phyloP scores from a whole-genome alignment of 2,113 vertebrate species.

The Potamarius usumacintae region DNA sequence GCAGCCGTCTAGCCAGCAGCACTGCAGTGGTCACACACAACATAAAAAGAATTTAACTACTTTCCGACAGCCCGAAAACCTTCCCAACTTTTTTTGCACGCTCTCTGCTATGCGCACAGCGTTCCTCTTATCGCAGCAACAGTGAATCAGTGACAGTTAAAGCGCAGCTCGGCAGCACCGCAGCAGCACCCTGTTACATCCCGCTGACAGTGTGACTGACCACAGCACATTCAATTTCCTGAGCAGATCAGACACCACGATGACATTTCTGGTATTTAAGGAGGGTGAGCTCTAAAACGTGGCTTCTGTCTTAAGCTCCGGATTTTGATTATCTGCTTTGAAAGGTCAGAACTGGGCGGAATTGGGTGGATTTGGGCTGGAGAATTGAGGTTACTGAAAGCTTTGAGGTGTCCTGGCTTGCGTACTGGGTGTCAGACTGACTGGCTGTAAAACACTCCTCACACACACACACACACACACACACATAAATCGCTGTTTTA shows the following conservation, averaged over 20 bases:
- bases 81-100: background rate
- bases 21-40: conserved; percentile 9
- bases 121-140: background rate
- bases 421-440: background rate
- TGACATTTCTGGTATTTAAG: conserved; percentile 38
- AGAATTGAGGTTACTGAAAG: conserved; percentile 11
- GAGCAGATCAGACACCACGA: conserved; percentile 33
- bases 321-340: conserved; percentile 28
- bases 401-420: background rate
- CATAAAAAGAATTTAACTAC: conserved; percentile 9
- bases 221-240: conserved; percentile 33
- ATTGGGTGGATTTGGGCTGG: background rate
- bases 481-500: background rate
- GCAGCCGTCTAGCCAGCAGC: conserved; percentile 22
- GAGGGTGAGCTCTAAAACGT: conserved; percentile 12
- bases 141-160: conserved; percentile 22
- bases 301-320: conserved; percentile 10
- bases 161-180: conserved; percentile 19
- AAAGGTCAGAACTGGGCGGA: conserved; percentile 23
- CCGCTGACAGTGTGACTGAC: conserved; percentile 10
- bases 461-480: no score
- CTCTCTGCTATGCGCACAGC: background rate
- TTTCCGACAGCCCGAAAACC: background rate
- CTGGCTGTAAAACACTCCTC: background rate
- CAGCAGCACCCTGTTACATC: conserved; percentile 12